A percentile compares a stretch with the other conserved stretches of the same genome.
These are phyloP conservation scores for Tragelaphus oryx DNA, from an alignment of 2,797 vertebrate genomes.

Conservation along the genomic window DNA sequence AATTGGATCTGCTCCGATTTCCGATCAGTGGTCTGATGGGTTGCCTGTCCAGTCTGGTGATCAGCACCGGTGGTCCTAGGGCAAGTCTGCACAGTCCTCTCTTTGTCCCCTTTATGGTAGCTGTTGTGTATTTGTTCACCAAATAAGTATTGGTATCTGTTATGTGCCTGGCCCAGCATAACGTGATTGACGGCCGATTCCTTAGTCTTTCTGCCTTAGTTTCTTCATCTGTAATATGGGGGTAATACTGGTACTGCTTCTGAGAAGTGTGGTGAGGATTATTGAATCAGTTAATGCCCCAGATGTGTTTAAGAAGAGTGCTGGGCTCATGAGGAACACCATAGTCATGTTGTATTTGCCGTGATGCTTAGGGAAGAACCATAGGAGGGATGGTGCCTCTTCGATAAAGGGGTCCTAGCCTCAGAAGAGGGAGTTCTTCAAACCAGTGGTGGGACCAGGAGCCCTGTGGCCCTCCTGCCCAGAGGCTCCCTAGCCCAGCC, in stretches of 20 bases:
- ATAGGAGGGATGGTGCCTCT: not conserved
- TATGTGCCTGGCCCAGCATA: not conserved
- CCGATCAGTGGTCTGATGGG: not conserved
- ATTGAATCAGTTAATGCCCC: not conserved
- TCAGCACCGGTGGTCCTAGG: not conserved
- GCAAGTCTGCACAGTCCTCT: not conserved
- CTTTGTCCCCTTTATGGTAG: not conserved
- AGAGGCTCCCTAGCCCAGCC: not conserved
- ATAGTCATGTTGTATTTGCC: not conserved
- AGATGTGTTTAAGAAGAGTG: not conserved
- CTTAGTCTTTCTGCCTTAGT: not conserved
- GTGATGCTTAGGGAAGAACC: not conserved
- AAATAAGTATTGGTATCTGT: not conserved
- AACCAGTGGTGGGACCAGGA: not conserved
- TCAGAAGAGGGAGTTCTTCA: not conserved
- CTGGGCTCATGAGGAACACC: not conserved
- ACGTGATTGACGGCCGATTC: not conserved
- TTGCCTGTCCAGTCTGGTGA: not conserved
- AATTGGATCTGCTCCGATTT: not conserved
- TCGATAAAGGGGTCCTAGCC: not conserved
- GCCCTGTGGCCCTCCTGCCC: not conserved
- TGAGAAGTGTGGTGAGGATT: not conserved
- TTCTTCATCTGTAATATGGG: not conserved
- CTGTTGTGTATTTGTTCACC: not conserved
- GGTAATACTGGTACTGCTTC: not conserved